Conservation (phyloP, 2,888 invertebrate genomes). For the Eilema caniola region DNA sequence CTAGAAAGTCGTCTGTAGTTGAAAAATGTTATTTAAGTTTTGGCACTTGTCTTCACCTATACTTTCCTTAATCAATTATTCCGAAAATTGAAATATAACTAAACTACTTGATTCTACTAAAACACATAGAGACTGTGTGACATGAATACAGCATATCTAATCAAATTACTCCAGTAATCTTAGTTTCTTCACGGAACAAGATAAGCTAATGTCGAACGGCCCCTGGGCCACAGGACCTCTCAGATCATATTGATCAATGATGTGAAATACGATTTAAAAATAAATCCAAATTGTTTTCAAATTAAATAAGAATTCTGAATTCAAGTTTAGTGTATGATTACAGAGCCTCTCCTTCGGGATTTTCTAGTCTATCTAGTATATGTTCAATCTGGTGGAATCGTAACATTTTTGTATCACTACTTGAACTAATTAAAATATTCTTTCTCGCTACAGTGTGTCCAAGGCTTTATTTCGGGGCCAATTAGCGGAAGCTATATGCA, state of each 20-base stretch:
- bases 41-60: no score
- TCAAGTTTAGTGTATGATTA: neutral
- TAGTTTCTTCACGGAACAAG: neutral
- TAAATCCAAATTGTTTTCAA: neutral
- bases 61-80: no score
- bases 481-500: conserved; percentile 24
- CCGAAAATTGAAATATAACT: neutral
- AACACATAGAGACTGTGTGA: neutral
- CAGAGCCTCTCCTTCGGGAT: neutral
- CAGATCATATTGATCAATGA: no score
- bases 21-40: no score
- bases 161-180: neutral
- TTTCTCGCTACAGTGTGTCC: neutral
- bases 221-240: neutral
- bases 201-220: neutral
- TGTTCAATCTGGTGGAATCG: neutral
- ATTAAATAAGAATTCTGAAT: neutral
- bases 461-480: conserved; percentile 10
- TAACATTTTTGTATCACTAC: neutral
- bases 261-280: no score
- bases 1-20: no score
- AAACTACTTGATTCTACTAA: neutral
- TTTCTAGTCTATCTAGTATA: neutral
- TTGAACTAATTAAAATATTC: neutral
- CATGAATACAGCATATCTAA: no score